Percentiles rank a stretch among this genome's conserved stretches.
phyloP scores from a whole-genome alignment of 2,797 vertebrate species.

The Melanotaenia nigrans region DNA sequence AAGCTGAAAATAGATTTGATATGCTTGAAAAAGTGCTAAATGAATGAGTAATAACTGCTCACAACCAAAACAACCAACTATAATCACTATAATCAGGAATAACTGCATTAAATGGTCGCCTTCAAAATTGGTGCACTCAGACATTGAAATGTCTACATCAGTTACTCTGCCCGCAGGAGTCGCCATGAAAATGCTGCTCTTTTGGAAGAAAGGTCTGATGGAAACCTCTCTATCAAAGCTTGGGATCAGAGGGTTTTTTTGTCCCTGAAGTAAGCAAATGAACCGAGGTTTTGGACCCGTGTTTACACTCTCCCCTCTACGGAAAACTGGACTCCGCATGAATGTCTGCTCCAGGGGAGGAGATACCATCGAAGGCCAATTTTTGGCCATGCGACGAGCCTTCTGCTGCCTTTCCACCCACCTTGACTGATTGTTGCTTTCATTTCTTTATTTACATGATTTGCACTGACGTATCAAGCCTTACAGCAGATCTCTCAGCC shows the following conservation, averaged over 20 bases:
- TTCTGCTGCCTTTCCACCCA: slow-evolving; percentile 41
- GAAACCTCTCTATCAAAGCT: slow-evolving; percentile 65
- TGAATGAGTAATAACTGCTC: slow-evolving; percentile 50
- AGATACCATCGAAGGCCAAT: slow-evolving; percentile 58
- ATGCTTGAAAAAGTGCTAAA: slow-evolving; percentile 45
- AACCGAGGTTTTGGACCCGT: slow-evolving; percentile 13
- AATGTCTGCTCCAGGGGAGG: slow-evolving; percentile 28
- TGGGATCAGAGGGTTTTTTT: slow-evolving; percentile 67
- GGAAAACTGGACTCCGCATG: slow-evolving; percentile 28
- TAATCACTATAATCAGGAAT: slow-evolving; percentile 62
- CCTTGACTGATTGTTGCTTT: slow-evolving; percentile 50
- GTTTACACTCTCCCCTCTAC: slow-evolving; percentile 43
- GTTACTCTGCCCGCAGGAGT: slow-evolving; percentile 64
- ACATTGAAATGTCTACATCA: slow-evolving; percentile 78
- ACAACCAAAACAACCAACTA: slow-evolving; percentile 43
- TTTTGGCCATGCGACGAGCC: slow-evolving; percentile 36
- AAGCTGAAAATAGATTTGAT: slow-evolving; percentile 65
- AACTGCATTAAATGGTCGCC: slow-evolving; percentile 60
- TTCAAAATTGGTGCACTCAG: slow-evolving; percentile 73
- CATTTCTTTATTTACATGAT: slow-evolving; percentile 56
- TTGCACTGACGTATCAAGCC: slow-evolving; percentile 31
- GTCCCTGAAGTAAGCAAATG: slow-evolving; percentile 39
- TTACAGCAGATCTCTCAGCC: slow-evolving; percentile 65
- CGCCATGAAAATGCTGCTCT: slow-evolving; percentile 44
- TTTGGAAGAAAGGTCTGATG: slow-evolving; percentile 49